A percentile compares a stretch with the other conserved stretches of the same genome.
phyloP scores from a whole-genome alignment of 2,888 invertebrate species.

The Metallyticus violacea region DNA sequence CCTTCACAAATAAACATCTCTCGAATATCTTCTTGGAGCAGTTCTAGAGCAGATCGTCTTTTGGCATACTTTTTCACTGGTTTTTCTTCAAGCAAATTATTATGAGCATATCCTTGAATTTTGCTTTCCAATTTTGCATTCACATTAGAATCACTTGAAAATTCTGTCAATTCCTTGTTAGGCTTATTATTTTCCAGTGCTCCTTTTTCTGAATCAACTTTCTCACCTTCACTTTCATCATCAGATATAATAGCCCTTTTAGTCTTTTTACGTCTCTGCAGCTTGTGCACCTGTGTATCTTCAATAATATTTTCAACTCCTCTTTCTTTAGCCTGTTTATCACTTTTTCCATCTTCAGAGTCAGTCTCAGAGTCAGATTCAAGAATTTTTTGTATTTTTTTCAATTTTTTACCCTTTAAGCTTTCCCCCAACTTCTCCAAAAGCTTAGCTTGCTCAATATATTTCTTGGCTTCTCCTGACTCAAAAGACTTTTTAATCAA shows the following conservation, averaged over 20 bases:
- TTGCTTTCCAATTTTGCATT: not conserved
- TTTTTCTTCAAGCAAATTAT: not conserved
- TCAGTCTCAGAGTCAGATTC: slow-evolving; percentile 52
- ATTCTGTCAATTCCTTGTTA: slow-evolving; percentile 31
- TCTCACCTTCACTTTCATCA: slow-evolving; percentile 32
- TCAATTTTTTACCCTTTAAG: slow-evolving; percentile 53
- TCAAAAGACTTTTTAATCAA: slow-evolving; percentile 41
- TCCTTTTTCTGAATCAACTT: slow-evolving; percentile 12
- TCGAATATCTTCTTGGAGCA: slow-evolving; percentile 65
- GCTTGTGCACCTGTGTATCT: not conserved
- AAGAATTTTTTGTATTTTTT: slow-evolving; percentile 56
- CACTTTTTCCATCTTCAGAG: not conserved
- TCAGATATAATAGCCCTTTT: slow-evolving; percentile 41
- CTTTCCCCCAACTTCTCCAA: slow-evolving; percentile 48
- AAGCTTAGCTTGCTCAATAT: slow-evolving; percentile 50
- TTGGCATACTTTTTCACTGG: slow-evolving; percentile 31
- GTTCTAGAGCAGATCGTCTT: slow-evolving; percentile 56
- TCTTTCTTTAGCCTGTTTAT: not conserved
- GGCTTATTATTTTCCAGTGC: slow-evolving; percentile 24
- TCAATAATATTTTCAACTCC: not conserved
- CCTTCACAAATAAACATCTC: slow-evolving; percentile 68
- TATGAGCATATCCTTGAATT: not conserved
- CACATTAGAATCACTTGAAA: not conserved
- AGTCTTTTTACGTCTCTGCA: not conserved
- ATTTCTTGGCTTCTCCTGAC: slow-evolving; percentile 40